Conservation (phyloP, 2,888 invertebrate genomes). For the Druceiella hillmani region DNA sequence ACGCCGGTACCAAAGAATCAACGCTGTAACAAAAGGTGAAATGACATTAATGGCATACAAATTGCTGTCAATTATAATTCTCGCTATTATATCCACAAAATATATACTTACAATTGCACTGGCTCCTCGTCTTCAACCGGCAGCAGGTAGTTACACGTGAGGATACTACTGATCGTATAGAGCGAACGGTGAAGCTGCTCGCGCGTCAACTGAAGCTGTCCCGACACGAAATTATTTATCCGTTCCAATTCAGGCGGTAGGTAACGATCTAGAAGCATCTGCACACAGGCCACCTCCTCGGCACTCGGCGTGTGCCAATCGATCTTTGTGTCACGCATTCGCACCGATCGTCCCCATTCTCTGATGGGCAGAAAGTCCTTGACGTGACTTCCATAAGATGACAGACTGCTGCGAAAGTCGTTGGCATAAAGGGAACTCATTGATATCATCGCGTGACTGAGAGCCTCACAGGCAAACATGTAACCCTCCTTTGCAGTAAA, state of each 20-base stretch:
- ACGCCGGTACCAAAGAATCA: constrained; percentile 52
- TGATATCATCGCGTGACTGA: constrained; percentile 54
- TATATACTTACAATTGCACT: constrained; percentile 46
- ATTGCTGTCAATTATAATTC: constrained; percentile 6
- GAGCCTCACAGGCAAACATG: constrained; percentile 54
- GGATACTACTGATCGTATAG: constrained; percentile 58
- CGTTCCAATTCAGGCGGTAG: constrained; percentile 57
- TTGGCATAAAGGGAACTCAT: constrained; percentile 57
- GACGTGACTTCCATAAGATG: constrained; percentile 57
- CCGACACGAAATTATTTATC: constrained; percentile 52
- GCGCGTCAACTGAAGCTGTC: constrained; percentile 50
- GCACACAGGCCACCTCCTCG: constrained; percentile 62
- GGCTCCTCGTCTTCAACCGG: constrained; percentile 65
- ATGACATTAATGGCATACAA: neutral
- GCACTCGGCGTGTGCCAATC: constrained; percentile 74
- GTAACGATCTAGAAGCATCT: constrained; percentile 59
- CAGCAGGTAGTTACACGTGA: constrained; percentile 60
- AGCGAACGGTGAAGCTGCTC: constrained; percentile 65
- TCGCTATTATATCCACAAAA: constrained; percentile 6
- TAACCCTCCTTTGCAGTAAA: constrained; percentile 64
- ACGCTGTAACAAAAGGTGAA: constrained; percentile 38
- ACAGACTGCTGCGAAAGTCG: constrained; percentile 56
- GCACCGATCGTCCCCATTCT: constrained; percentile 75
- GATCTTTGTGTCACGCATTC: constrained; percentile 59
- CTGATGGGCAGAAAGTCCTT: constrained; percentile 66